phyloP scores from a whole-genome alignment of 1,140 invertebrate species.

The Delia radicum region DNA sequence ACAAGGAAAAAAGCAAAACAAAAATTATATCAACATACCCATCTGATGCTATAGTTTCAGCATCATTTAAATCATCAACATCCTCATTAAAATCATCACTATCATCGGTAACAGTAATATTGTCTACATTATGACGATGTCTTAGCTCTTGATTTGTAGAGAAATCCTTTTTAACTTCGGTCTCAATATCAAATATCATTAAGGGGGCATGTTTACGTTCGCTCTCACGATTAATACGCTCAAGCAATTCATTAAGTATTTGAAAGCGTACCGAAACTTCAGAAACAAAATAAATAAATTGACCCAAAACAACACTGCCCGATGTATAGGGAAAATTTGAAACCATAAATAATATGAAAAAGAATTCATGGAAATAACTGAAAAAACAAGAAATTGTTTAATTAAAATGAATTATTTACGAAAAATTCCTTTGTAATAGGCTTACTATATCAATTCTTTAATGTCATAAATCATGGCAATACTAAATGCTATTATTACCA shows the following conservation, averaged over 20 bases:
- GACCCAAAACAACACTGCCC: conserved; percentile 47
- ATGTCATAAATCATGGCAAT: conserved; percentile 42
- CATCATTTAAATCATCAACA: background rate
- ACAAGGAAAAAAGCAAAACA: too few species aligned
- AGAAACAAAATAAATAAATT: conserved; percentile 51
- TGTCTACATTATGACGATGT: conserved; percentile 1
- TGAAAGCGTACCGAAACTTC: conserved; percentile 48
- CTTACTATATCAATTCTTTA: conserved; percentile 38
- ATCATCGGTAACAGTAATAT: conserved; percentile 15
- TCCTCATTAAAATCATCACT: conserved; percentile 33
- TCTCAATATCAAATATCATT: conserved; percentile 48
- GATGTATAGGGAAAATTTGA: conserved; percentile 49
- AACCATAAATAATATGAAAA: conserved; percentile 45
- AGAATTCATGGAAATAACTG: conserved; percentile 28
- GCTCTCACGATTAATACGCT: conserved; percentile 51
- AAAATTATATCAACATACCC: background rate
- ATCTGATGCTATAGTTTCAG: background rate
- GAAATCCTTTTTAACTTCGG: conserved; percentile 29
- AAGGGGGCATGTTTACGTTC: conserved; percentile 42
- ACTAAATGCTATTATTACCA: conserved; percentile 38
- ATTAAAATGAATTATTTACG: background rate
- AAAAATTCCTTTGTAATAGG: too few species aligned
- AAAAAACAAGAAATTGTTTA: background rate
- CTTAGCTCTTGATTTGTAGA: background rate
- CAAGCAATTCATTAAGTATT: conserved; percentile 45